Conservation (phyloP, 2,797 vertebrate species). For the Sebastes vulpes region DNA sequence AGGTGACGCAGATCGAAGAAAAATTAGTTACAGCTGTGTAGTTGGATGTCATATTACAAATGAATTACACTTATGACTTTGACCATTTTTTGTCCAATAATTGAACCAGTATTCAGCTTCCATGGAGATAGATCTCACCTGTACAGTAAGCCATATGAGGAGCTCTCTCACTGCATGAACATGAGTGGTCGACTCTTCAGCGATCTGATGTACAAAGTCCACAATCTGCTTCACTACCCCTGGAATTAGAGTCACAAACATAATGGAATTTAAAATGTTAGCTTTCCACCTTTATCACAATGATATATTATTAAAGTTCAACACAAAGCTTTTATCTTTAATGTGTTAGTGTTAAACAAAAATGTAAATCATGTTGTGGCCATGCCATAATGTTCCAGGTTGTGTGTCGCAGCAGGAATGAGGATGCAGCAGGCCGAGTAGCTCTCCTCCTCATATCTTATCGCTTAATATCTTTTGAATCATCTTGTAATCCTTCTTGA, state of each 20-base stretch:
- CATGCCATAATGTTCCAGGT: background rate
- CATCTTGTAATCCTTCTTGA: slow-evolving; percentile 20
- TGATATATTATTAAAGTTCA: background rate
- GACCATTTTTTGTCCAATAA: background rate
- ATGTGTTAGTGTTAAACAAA: background rate
- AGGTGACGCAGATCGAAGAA: background rate
- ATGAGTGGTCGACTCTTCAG: slow-evolving; percentile 24
- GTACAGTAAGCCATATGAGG: slow-evolving; percentile 46
- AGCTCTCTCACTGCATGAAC: slow-evolving; percentile 25
- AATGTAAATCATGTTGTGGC: background rate
- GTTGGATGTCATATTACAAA: background rate
- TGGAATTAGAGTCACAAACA: slow-evolving; percentile 42
- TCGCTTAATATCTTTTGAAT: slow-evolving; percentile 1
- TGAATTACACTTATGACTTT: background rate
- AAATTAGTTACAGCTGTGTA: background rate
- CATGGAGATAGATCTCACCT: slow-evolving; percentile 55
- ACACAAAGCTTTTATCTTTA: background rate
- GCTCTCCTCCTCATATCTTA: background rate
- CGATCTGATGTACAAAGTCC: slow-evolving; percentile 38
- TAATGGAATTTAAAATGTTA: background rate
- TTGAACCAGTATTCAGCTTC: background rate
- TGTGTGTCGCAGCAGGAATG: background rate
- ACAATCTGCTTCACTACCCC: slow-evolving; percentile 27
- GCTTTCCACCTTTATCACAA: background rate
- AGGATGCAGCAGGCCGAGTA: background rate